These are phyloP conservation scores for Lottia scabra DNA, from an alignment of 2,888 invertebrate species.

Conservation along the genomic window DNA sequence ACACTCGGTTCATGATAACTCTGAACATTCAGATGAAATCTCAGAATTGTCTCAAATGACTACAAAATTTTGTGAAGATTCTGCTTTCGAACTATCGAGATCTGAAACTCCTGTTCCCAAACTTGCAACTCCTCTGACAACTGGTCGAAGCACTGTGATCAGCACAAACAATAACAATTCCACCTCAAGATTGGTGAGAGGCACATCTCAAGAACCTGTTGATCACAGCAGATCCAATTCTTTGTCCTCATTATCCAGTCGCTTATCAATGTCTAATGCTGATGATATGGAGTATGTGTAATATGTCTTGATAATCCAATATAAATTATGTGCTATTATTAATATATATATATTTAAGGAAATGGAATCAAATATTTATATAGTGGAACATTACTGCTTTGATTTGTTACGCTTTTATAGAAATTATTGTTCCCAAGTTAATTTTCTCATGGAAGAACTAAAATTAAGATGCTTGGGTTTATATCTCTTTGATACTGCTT, in stretches of 20 bases:
- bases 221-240: slow-evolving; percentile 16
- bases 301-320: not conserved
- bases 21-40: slow-evolving; percentile 18
- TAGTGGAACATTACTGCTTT: too few species aligned
- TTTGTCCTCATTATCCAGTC: slow-evolving; percentile 14
- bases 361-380: too few species aligned
- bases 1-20: slow-evolving; percentile 1
- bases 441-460: too few species aligned
- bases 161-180: slow-evolving; percentile 37
- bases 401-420: too few species aligned
- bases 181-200: slow-evolving; percentile 30
- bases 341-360: not conserved
- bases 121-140: slow-evolving; percentile 55
- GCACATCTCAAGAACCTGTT: slow-evolving; percentile 35
- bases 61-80: slow-evolving; percentile 31
- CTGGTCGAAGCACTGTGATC: slow-evolving; percentile 54
- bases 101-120: slow-evolving; percentile 52
- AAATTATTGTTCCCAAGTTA: too few species aligned
- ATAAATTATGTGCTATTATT: not conserved
- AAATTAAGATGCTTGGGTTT: too few species aligned
- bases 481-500: too few species aligned
- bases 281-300: slow-evolving; percentile 17
- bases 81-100: slow-evolving; percentile 34
- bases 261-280: slow-evolving; percentile 16
- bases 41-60: slow-evolving; percentile 13